Conservation (phyloP, 35 echinoderm and acorn worm genomes). For the Apostichopus japonicus region DNA sequence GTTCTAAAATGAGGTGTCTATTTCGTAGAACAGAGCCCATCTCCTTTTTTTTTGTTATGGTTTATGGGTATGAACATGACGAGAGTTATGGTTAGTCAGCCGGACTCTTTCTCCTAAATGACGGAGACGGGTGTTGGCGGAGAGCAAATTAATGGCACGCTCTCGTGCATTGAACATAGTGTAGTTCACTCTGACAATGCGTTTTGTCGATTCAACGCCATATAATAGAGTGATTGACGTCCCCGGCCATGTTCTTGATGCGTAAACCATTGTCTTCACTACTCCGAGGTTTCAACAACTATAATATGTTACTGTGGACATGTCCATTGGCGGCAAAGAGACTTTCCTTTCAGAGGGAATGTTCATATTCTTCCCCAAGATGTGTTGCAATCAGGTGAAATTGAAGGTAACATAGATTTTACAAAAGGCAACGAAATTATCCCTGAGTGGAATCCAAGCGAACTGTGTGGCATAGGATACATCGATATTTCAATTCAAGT, state of each 20-base stretch:
- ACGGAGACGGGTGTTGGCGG: conserved; percentile 60
- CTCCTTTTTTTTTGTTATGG: conserved; percentile 65
- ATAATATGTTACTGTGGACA: conserved; percentile 17
- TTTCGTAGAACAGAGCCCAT: conserved; percentile 64
- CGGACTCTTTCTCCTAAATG: conserved; percentile 68
- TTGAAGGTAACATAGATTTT: background rate
- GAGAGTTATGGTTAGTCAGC: conserved; percentile 76
- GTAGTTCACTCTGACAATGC: background rate
- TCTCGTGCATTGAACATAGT: conserved; percentile 56
- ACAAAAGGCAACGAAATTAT: background rate
- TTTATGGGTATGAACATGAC: conserved; percentile 65
- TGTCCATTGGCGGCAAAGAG: conserved; percentile 40
- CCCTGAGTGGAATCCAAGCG: background rate
- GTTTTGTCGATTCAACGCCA: conserved; percentile 22
- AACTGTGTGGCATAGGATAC: background rate
- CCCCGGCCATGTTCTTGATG: background rate
- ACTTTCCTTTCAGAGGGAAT: conserved; percentile 49
- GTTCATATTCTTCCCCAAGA: background rate
- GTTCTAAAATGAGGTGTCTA: conserved; percentile 62
- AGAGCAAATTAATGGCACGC: conserved; percentile 49
- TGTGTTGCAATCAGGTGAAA: background rate
- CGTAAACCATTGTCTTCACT: conserved; percentile 28
- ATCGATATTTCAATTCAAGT: too few species aligned
- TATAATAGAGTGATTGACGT: conserved; percentile 25
- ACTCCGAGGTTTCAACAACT: conserved; percentile 52